Evolutionary conservation across 2,113 vertebrate species (phyloP).

Genomic region (Papio anubis): DNA sequence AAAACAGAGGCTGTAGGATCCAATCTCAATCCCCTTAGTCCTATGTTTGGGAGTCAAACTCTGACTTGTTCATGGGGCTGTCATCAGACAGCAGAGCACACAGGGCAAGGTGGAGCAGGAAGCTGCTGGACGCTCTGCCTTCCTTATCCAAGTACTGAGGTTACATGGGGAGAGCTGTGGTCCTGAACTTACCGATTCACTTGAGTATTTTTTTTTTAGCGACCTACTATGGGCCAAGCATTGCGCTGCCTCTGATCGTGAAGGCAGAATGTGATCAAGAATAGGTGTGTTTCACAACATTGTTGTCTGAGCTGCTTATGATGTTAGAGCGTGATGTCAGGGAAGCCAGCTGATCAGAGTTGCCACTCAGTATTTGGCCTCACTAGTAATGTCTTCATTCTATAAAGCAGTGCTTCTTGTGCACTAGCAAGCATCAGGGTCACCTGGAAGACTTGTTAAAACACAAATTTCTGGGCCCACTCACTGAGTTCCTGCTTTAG

Average conservation of each 20-base stretch:
- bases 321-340: background rate
- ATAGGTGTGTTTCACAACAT: background rate
- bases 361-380: background rate
- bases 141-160: too few relatives aligned
- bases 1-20: background rate
- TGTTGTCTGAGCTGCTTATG: background rate
- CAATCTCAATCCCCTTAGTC: too few relatives aligned
- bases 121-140: background rate
- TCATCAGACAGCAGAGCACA: too few relatives aligned
- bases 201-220: background rate
- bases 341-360: background rate
- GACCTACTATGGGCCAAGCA: too few relatives aligned
- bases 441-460: background rate
- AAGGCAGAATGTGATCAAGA: background rate
- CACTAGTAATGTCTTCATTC: background rate
- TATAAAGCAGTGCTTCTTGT: background rate
- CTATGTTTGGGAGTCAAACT: too few relatives aligned
- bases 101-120: too few relatives aligned
- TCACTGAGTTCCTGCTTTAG: background rate
- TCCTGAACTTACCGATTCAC: fast-evolving
- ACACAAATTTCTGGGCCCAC: background rate
- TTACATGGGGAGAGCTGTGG: fast-evolving
- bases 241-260: background rate
- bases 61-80: fast-evolving
- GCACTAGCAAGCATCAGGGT: background rate